phyloP scores from a whole-genome alignment of 2,113 vertebrate species.

The Crotalus helleri region DNA sequence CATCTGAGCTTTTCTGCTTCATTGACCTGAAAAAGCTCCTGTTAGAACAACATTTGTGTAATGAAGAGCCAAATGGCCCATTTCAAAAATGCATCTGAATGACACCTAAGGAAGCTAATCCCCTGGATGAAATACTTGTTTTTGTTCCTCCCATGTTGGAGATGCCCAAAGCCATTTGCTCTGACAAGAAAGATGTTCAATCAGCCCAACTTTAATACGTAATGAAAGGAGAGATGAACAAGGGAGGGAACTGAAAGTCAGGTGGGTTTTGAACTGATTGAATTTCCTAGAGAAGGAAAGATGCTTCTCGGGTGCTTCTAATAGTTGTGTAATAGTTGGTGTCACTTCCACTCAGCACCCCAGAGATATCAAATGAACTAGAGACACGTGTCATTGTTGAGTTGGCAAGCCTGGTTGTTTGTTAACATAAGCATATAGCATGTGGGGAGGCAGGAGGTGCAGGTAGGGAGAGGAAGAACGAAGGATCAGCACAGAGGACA shows the following conservation, averaged over 20 bases:
- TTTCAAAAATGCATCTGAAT: not conserved
- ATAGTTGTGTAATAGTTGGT: not conserved
- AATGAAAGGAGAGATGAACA: not conserved
- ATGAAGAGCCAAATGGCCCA: not conserved
- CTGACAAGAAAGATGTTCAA: not conserved
- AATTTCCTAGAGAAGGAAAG: not conserved
- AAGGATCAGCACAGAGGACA: not conserved
- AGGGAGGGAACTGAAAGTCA: not conserved
- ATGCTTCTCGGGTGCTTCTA: not conserved
- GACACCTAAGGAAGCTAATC: not conserved
- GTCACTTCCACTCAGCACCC: not conserved
- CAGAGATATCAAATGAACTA: not conserved
- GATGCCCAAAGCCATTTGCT: not conserved
- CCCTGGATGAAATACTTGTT: not conserved
- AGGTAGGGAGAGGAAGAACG: not conserved
- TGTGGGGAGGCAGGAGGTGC: not conserved
- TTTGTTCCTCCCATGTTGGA: not conserved
- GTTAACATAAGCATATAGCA: not conserved
- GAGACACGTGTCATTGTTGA: not conserved
- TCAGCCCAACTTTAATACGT: not conserved
- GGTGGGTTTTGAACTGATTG: not conserved
- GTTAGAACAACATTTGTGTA: not conserved
- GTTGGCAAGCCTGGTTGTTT: not conserved
- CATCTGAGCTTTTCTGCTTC: not conserved
- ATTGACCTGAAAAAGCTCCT: not conserved